A percentile compares a stretch with the other conserved stretches of the same genome.
phyloP scores from a whole-genome alignment of 2,888 invertebrate species.

The Andrena bucephala region DNA sequence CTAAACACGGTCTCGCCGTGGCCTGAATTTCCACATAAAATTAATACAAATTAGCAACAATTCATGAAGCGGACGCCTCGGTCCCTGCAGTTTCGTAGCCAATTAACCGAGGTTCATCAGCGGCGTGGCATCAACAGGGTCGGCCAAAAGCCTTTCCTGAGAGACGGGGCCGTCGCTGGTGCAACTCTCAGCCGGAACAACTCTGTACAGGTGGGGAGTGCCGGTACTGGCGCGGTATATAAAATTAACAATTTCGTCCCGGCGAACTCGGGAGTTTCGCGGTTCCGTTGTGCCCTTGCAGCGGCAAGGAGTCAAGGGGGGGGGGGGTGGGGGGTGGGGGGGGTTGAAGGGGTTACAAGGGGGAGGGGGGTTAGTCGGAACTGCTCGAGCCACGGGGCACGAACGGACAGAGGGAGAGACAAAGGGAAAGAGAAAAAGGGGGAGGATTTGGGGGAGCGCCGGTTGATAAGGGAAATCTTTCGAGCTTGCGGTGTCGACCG shows the following conservation, averaged over 20 bases:
- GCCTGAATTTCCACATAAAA: conserved; percentile 16
- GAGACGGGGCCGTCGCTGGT: background rate
- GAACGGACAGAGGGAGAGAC: background rate
- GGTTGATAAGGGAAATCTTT: conserved; percentile 73
- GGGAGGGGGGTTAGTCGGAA: conserved; percentile 35
- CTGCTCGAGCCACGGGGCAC: conserved; percentile 5
- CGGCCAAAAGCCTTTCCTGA: conserved; percentile 8
- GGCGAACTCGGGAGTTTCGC: conserved; percentile 48
- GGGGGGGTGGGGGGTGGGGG: background rate
- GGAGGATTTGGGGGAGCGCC: conserved; percentile 42
- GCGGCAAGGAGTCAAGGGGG: background rate
- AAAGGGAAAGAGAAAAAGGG: conserved; percentile 38
- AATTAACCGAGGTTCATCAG: conserved; percentile 48
- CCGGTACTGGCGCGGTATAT: conserved; percentile 38
- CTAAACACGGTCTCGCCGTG: background rate
- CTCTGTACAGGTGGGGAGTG: conserved; percentile 19
- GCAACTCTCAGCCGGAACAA: background rate
- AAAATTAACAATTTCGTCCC: conserved; percentile 66
- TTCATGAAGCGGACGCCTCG: conserved; percentile 2
- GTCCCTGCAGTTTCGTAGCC: conserved; percentile 3
- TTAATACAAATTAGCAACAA: conserved; percentile 40
- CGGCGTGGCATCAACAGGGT: conserved; percentile 20
- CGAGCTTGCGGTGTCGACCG: conserved; percentile 68
- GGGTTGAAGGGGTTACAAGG: conserved; percentile 29
- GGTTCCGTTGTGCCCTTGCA: conserved; percentile 48